Conservation (phyloP, 2,113 vertebrate genomes). For the Chamaea fasciata region DNA sequence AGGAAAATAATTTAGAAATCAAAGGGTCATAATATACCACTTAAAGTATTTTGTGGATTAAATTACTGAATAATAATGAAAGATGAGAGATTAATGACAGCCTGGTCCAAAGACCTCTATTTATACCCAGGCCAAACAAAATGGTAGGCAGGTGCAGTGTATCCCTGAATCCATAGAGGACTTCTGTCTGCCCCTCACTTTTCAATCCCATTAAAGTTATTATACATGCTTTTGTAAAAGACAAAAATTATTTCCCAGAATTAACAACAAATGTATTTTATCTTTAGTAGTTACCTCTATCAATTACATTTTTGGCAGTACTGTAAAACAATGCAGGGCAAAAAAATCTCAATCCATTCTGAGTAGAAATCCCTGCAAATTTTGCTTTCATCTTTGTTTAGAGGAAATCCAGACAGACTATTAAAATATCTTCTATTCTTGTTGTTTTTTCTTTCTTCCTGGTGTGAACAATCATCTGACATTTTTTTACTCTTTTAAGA, state of each 20-base stretch:
- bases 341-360: background rate
- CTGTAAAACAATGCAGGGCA: slow-evolving; percentile 1
- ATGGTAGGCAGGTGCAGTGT: slow-evolving; percentile 14
- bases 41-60: slow-evolving; percentile 43
- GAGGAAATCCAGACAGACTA: slow-evolving; percentile 53
- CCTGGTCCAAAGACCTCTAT: slow-evolving; percentile 25
- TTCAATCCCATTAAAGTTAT: background rate
- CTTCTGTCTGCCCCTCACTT: background rate
- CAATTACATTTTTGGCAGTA: slow-evolving; percentile 37
- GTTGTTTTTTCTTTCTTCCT: background rate
- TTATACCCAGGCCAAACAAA: slow-evolving; percentile 29
- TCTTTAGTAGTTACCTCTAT: slow-evolving; percentile 9
- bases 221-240: background rate
- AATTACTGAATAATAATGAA: slow-evolving; percentile 24
- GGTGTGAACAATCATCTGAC: background rate
- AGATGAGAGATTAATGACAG: slow-evolving; percentile 52
- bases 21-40: slow-evolving; percentile 29
- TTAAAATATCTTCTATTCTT: background rate
- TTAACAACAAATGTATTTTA: slow-evolving; percentile 13
- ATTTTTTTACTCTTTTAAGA: slow-evolving; percentile 27
- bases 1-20: slow-evolving; percentile 33
- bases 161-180: background rate
- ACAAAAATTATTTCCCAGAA: slow-evolving; percentile 5
- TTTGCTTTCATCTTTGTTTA: slow-evolving; percentile 47
- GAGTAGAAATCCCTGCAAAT: background rate